Evolutionary conservation across 23 tunicate genomes (phyloP).

Genomic region (Ciona savignyi): DNA sequence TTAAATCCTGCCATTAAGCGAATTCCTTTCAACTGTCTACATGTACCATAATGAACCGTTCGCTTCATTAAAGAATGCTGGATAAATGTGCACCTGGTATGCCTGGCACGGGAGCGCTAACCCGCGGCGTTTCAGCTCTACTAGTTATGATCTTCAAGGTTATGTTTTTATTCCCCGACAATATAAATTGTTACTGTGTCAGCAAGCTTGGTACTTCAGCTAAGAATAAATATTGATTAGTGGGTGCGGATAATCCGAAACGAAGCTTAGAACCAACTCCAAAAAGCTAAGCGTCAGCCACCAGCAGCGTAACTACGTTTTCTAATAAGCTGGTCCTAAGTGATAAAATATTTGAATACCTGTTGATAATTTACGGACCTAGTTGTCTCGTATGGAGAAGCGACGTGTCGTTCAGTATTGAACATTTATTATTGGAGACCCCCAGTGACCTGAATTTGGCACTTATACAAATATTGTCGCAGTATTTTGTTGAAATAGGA

Average conservation of each 20-base stretch:
- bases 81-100: background rate
- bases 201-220: too few relatives aligned
- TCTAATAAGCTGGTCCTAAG: too few relatives aligned
- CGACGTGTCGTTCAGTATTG: background rate
- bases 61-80: background rate
- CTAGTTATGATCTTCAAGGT: too few relatives aligned
- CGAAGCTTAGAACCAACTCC: too few relatives aligned
- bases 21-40: background rate
- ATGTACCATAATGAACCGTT: background rate
- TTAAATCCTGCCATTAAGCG: background rate
- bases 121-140: background rate
- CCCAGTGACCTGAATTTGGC: background rate
- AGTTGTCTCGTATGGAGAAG: background rate
- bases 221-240: too few relatives aligned
- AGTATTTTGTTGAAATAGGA: background rate
- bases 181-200: too few relatives aligned
- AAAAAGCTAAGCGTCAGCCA: too few relatives aligned
- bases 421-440: background rate
- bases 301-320: too few relatives aligned
- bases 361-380: too few relatives aligned
- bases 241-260: too few relatives aligned
- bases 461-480: background rate
- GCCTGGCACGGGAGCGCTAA: background rate
- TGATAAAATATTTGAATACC: too few relatives aligned
- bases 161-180: too few relatives aligned